Evolutionary conservation across 2,888 invertebrate genomes (phyloP), one percentile per base, ranked within the genome.

Genomic region (Lacanobia wlatinum): DNA sequence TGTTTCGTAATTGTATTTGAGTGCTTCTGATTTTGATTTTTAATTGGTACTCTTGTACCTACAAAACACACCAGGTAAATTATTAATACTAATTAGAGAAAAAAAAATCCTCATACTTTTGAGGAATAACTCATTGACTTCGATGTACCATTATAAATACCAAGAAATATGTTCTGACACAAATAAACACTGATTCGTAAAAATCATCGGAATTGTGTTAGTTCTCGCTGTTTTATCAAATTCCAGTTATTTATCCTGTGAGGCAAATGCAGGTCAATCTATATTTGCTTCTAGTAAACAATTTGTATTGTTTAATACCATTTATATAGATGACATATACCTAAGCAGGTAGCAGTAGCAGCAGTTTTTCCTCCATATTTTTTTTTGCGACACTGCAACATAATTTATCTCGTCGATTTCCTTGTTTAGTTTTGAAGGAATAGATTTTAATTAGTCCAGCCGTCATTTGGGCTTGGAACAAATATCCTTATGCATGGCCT

Each of bases 131-230:
- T 50, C 50, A 56, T 50, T 58, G 21, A 70, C 16, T 21, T 52
- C 10, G 59, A 40, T 53, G 50, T 61, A 71, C 52, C 12, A 61
- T 56, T 50, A 23, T 23, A 14, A 50, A 28, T 69, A 56, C 69
- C 40, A 69, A 76, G 81, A 81, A 78, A 56, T 61, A 28, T 21
- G 18, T 56, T 58, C 5, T 40, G 43, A 12, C n/a, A 21, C 9
- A 63, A 76, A 59, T 73, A 64, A 55, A 60, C 18, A 64, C 0
- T 74, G 21, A 73, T 58, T 62, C 8, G n/a, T 56, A 53, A 65
- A 77, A 81, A 53, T 65, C 21, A 43, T 76, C 16, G 28, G 70
- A 48, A 76, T 65, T 10, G 38, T n/a, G 16, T 61, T 59, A 62
- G 12, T 68, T 12, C 12, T 16, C 28, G 16, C 38, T 34, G 46